phyloP scores from a whole-genome alignment of 2,888 invertebrate genomes.

The Dorcus hopei region DNA sequence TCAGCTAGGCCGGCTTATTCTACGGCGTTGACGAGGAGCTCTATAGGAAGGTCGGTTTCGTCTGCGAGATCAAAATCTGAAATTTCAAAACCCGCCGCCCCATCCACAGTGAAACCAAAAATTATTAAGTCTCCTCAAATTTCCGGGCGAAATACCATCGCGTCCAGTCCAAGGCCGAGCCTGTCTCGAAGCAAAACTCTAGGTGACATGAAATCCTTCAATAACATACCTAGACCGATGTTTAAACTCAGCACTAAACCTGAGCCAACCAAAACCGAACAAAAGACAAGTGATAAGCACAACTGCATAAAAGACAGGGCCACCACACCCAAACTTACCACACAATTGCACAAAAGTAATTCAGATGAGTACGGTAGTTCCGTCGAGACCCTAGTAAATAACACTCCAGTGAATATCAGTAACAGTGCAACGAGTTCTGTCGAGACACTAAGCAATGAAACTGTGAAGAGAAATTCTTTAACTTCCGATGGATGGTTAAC shows the following conservation, averaged over 20 bases:
- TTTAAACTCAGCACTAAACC: constrained; percentile 14
- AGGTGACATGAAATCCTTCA: constrained; percentile 43
- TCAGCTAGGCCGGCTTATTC: constrained; percentile 43
- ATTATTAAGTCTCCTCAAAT: constrained; percentile 17
- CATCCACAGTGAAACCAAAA: constrained; percentile 20
- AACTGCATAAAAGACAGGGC: not conserved
- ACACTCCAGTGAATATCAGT: constrained; percentile 35
- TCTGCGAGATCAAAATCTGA: constrained; percentile 32
- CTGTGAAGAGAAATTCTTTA: constrained; percentile 43
- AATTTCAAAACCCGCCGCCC: constrained; percentile 26
- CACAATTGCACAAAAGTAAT: constrained; percentile 6
- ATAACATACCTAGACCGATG: constrained; percentile 10
- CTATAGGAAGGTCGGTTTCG: constrained; percentile 38
- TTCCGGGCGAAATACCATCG: constrained; percentile 17
- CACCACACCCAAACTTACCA: not conserved
- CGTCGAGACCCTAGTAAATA: constrained; percentile 45
- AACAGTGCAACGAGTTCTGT: constrained; percentile 54
- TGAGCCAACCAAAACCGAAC: constrained; percentile 11
- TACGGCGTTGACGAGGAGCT: constrained; percentile 47
- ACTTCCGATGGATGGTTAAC: constrained; percentile 83
- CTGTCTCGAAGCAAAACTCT: constrained; percentile 45
- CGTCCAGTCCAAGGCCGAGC: constrained; percentile 18
- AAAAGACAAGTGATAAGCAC: constrained; percentile 3
- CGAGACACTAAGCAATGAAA: constrained; percentile 58
- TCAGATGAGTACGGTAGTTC: constrained; percentile 35